Conservation (phyloP, 2,113 vertebrate genomes). For the Falcunculus frontatus region DNA sequence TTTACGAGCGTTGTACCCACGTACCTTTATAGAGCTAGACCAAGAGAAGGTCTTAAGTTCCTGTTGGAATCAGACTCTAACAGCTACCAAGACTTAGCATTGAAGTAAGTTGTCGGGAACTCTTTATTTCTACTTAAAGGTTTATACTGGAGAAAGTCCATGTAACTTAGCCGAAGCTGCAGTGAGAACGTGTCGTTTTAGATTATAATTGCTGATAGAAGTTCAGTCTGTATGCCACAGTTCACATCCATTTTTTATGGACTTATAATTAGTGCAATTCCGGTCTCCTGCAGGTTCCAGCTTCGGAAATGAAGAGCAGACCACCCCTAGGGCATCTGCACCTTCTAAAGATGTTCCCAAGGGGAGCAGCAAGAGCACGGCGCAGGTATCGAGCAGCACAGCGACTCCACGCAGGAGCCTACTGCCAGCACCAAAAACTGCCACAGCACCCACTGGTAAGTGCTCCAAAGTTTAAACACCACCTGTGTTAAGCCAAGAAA, state of each 20-base stretch:
- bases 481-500: background rate
- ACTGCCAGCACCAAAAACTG: constrained; percentile 77
- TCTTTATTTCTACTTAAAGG: background rate
- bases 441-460: constrained; percentile 68
- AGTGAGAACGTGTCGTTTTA: background rate
- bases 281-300: constrained; percentile 75
- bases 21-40: background rate
- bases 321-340: constrained; percentile 57
- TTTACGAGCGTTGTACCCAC: background rate
- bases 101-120: background rate
- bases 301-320: constrained; percentile 79
- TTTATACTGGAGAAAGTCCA: background rate
- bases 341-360: constrained; percentile 72
- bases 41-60: background rate
- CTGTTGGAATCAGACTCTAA: background rate
- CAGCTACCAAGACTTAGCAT: background rate
- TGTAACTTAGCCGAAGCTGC: background rate
- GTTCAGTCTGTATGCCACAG: background rate
- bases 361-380: constrained; percentile 45
- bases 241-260: constrained; percentile 60
- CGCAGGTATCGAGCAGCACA: constrained; percentile 61
- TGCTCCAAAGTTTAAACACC: background rate
- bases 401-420: constrained; percentile 78
- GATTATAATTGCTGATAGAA: background rate
- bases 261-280: constrained; percentile 40